Base-by-base conservation (phyloP, 2,113 vertebrate genomes). In the Polypterus bichir region DNA sequence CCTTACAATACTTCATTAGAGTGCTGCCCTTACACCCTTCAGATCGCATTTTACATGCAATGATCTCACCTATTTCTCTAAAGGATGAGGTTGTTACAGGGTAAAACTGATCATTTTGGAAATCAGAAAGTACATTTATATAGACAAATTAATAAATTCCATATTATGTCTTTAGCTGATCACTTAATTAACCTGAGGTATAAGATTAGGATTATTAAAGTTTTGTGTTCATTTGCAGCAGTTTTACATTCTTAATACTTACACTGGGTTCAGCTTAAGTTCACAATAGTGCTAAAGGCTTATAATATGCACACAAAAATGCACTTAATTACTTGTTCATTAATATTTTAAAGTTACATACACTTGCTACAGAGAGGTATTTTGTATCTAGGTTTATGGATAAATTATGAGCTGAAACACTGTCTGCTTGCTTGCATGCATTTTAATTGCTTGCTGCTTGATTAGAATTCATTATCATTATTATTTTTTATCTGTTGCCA, bases 381-480 rank as follows among this genome's bases (percentile, higher is more conserved):
- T 81, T 80, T 68, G 73, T 71, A 71, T 83, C 71, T 76, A 66
- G 68, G 68, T 71, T 76, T 77, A 78, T 77, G 78, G 78, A 76
- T 83, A 79, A 83, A 83, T 81, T 73, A 84, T 79, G 77, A 78
- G 69, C 66, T 65, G 77, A 77, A 77, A 74, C 66, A 71, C 69
- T 72, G 74, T 51, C 76, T 74, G 78, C 71, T 80, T 74, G 78
- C 71, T 80, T 80, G 76, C 68, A 73, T 70, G 70, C 75, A 77
- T 85, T 83, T 84, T 82, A 83, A 83, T 83, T 82, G 77, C 78
- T 79, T 76, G 64, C 63, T 68, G 76, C 80, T 77, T 74, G 70
- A 66, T 73, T 71, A 67, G 60, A 74, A 73, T 69, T 69, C 71
- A 75, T 69, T 76, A 70, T 69, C 71, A 75, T 69, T 76, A 76